Base-by-base conservation (phyloP, 1,140 invertebrate species). In the Ips nitidus region DNA sequence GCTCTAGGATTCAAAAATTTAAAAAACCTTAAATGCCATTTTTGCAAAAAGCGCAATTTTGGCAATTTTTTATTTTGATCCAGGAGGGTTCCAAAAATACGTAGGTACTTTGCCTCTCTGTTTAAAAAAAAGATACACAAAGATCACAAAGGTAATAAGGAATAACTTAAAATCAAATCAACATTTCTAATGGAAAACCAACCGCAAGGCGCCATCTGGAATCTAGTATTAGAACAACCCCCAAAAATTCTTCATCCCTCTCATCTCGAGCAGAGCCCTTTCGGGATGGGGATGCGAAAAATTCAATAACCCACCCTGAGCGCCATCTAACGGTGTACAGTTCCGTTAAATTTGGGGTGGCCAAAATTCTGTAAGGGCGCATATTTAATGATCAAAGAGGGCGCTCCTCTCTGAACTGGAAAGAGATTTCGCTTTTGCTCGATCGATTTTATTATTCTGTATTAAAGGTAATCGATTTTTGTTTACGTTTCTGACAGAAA, bases 331-430 rank as follows among this genome's bases (percentile, higher is more conserved):
- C 67, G 71, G 70, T 41, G 36, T 68, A 68, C 73, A 73, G 75
- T 52, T 41, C 47, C 71, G 70, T 59, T 71, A 73, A 75, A 71
- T 76, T 77, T 76, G 56, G 74, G 76, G 76, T 66, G 55, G 55
- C 5, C 4, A 43, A 47, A 66, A 66, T 43, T 37, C 4, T 8
- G 42, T 37, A 4, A 62, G 57, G 66, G 66, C 66, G 57, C 66
- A 68, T 68, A 68, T 61, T 61, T 68, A 68, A 66, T 66, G 39
- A 59, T 3, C 5, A 8, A 45, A 36, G 8, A 59, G 53, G 53
- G n/a, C 38, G 53, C n/a, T 50, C 22, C 22, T 22, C 22, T 22
- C 43, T 41, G 42, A 59, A 40, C 36, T 4, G 5, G 6, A 45
- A 2, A 45, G 39, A 59, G 57, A 22, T 59, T 59, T 59, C 38